Conservation (phyloP, 1,140 invertebrate genomes). For the Tetragonula clypearis region DNA sequence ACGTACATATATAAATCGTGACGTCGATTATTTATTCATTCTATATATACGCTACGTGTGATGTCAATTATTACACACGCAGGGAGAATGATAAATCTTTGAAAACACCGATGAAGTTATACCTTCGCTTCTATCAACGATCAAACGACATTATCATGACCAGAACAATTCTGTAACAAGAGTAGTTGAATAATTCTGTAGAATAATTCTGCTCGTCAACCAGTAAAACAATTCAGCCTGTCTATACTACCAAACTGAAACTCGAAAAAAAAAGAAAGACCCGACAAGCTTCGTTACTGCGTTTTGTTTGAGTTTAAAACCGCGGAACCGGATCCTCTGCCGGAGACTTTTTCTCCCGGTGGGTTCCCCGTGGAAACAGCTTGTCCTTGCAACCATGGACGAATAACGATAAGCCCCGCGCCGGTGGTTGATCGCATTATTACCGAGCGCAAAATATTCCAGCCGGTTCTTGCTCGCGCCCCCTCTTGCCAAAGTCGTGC, state of each 20-base stretch:
- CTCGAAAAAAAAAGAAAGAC: neutral
- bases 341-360: neutral
- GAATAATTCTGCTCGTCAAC: neutral
- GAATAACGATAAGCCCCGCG: constrained; percentile 9
- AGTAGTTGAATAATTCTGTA: too few relatives aligned
- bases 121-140: too few relatives aligned
- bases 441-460: constrained; percentile 6
- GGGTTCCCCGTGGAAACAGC: neutral
- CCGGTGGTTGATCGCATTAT: constrained; percentile 7
- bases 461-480: constrained; percentile 1
- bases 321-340: neutral
- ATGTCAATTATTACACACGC: too few relatives aligned
- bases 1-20: too few relatives aligned
- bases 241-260: neutral
- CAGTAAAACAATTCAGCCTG: neutral
- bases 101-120: too few relatives aligned
- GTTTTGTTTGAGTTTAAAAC: neutral
- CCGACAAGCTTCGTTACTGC: neutral
- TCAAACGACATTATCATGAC: too few relatives aligned
- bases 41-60: too few relatives aligned
- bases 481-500: constrained; percentile 4
- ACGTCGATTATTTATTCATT: too few relatives aligned
- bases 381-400: neutral
- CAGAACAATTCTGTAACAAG: too few relatives aligned
- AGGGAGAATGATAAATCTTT: too few relatives aligned